These are phyloP conservation scores for Parnassius orleans DNA, from an alignment of 2,888 invertebrate genomes.

Conservation along the genomic window DNA sequence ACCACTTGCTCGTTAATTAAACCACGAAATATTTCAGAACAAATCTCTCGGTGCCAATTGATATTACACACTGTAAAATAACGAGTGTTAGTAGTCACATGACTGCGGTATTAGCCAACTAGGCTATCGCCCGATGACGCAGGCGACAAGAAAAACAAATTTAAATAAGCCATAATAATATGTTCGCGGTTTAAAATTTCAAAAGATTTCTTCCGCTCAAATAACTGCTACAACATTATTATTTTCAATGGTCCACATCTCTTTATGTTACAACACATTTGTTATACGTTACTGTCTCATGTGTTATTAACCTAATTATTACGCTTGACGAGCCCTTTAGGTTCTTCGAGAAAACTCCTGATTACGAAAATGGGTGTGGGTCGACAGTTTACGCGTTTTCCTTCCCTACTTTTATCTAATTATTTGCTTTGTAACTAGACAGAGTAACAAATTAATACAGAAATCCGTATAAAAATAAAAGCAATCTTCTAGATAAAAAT, in stretches of 20 bases:
- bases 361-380: constrained; percentile 9
- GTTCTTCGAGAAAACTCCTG: constrained; percentile 5
- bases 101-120: constrained; percentile 51
- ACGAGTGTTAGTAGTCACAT: constrained; percentile 59
- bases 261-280: constrained; percentile 46
- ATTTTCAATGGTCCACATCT: constrained; percentile 51
- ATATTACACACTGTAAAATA: constrained; percentile 17
- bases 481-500: too few species aligned
- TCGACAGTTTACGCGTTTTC: constrained; percentile 2
- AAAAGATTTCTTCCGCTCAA: constrained; percentile 47
- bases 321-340: constrained; percentile 11
- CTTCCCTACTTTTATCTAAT: background rate
- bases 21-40: constrained; percentile 7
- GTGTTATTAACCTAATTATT: constrained; percentile 29
- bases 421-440: background rate
- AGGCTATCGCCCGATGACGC: constrained; percentile 61
- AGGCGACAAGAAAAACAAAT: constrained; percentile 53
- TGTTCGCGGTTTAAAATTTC: constrained; percentile 49
- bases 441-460: too few species aligned
- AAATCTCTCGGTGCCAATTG: constrained; percentile 17
- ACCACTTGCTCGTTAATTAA: background rate
- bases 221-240: constrained; percentile 48
- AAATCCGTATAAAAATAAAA: too few species aligned
- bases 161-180: constrained; percentile 69
- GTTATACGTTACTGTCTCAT: constrained; percentile 36